Base-by-base conservation (phyloP, 1,140 invertebrate species). In the Procambarus clarkii region DNA sequence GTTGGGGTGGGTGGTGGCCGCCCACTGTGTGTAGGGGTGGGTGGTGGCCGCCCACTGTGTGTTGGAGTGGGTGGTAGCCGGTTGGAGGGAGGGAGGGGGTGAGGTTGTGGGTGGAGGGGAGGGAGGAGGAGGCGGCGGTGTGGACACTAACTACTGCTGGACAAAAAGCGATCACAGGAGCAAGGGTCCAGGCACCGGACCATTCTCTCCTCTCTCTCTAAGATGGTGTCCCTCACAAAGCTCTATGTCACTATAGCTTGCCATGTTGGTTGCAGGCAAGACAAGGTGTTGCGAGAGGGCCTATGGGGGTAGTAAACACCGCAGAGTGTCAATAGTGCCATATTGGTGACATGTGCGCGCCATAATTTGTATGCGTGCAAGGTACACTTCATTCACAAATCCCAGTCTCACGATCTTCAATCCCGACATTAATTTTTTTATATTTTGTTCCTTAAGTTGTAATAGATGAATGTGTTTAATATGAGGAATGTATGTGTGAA, bases 351-450 rank as follows among this genome's bases (percentile, higher is more conserved):
- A 86, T 86, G 85, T 86, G 85, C 78, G 84, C 77, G 85, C 50
- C 85, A 86, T 78, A 78, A 78, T 86, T 86, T 86, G 85, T 86
- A 86, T 86, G 85, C 85, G 24, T 7, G n/a, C 50, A 21, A 46
- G 76, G 24, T 86, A 60, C 85, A 86, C 85, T 86, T 86, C 85
- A 86, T 86, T 86, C 85, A 86, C 85, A 86, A 86, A 86, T 86
- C 85, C 85, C 21, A 74, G 46, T 34, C 3, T n/a, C 50, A 50
- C n/a, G n/a, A n/a, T n/a, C n/a, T n/a, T n/a, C n/a, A n/a, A n/a
- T n/a, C n/a, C n/a, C n/a, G n/a, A n/a, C n/a, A n/a, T n/a, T n/a
- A n/a, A n/a, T n/a, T n/a, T n/a, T n/a, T n/a, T n/a, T n/a, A n/a
- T n/a, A n/a, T n/a, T n/a, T n/a, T n/a, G n/a, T n/a, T n/a, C n/a